phyloP scores from a whole-genome alignment of 2,113 vertebrate species.

The Plecturocebus donacophilus region DNA sequence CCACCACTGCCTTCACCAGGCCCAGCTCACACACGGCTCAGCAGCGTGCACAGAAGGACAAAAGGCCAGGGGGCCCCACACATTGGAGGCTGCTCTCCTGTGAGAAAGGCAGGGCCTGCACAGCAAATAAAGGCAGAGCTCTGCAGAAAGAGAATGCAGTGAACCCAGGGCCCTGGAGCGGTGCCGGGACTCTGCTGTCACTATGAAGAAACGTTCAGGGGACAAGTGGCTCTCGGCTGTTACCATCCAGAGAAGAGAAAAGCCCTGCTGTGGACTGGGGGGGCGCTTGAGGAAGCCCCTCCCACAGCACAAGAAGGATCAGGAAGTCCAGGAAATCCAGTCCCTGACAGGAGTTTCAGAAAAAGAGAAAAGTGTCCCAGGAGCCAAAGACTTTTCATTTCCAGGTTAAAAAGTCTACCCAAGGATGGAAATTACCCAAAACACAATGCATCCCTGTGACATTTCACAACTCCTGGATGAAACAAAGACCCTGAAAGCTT shows the following conservation, averaged over 20 bases:
- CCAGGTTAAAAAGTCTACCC: not conserved
- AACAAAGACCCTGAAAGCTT: not conserved
- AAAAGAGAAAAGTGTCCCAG: not conserved
- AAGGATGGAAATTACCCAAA: accelerated
- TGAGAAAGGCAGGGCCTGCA: not conserved
- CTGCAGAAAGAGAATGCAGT: not conserved
- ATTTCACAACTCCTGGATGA: not conserved
- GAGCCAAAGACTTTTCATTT: not conserved
- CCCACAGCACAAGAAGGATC: not conserved
- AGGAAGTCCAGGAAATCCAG: too few relatives aligned
- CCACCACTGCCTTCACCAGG: not conserved
- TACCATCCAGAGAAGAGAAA: too few relatives aligned
- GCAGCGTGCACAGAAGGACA: not conserved
- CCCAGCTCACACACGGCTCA: not conserved
- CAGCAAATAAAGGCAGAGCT: too few relatives aligned
- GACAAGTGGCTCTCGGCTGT: not conserved
- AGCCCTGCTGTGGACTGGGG: not conserved
- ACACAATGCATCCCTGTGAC: accelerated
- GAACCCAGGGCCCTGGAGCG: not conserved
- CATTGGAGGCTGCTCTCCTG: not conserved
- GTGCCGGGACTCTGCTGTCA: too few relatives aligned
- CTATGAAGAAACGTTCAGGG: not conserved
- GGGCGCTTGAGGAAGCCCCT: not conserved
- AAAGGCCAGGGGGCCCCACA: not conserved
- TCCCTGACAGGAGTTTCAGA: not conserved